Base-by-base conservation (phyloP, 2,113 vertebrate species). In the Mirza zaza region DNA sequence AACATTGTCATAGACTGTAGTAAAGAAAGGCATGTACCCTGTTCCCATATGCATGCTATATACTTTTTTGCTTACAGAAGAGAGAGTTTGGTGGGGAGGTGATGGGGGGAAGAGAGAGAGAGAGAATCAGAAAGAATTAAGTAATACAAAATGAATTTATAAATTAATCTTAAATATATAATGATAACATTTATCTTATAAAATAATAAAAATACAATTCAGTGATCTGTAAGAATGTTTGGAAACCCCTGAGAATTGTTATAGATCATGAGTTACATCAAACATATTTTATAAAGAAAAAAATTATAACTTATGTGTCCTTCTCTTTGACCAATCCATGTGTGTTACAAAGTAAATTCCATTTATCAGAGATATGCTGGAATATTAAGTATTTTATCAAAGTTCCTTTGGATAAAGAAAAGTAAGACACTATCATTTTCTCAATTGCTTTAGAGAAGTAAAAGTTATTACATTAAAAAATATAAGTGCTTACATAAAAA, bases 331-430 rank as follows among this genome's bases (percentile, higher is more conserved):
- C 39, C 7, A 59, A 76, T 29, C 20, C 14, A 45, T 55, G 27
- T 18, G 71, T 92, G 25, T 76, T 86, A 61, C n/a, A 96, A 75
- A 61, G 48, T 32, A 88, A 96, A 92, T 94, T 89, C 29, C 7
- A 48, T 23, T 75, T 85, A 88, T 82, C 8, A 80, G 57, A 85
- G 32, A 45, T 80, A 94, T 89, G 8, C 14, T 92, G 50, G 10
- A 63, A 20, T 17, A 39, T n/a, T 79, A 79, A 67, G 21, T 88
- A 48, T 87, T 91, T 91, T 85, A 23, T 80, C 32, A n/a, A 32
- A 80, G 39, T 68, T 21, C 10, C 75, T 96, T 79, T 88, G 34
- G 36, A 45, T 65, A 10, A 96, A 89, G 55, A 85, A 94, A 80
- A 75, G 59, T 61, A 89, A 68, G 92, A 14, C 12, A 36, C 32